phyloP scores from a whole-genome alignment of 2,888 invertebrate species.

The Drosophila gaucha region DNA sequence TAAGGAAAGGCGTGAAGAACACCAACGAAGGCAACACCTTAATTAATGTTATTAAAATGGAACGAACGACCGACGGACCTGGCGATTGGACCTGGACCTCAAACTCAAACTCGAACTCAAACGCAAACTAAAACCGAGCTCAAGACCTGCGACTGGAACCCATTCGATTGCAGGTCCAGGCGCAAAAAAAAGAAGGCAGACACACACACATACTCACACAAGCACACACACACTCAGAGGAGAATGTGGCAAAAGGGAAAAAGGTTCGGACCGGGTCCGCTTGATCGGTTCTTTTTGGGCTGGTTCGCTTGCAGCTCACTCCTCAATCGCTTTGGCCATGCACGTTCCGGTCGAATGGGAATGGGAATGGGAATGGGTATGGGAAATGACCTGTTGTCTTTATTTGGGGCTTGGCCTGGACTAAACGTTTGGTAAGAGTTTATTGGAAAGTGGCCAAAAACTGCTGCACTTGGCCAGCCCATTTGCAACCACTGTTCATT shows the following conservation, averaged over 20 bases:
- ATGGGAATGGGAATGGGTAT: slow-evolving; percentile 28
- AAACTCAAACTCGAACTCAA: slow-evolving; percentile 46
- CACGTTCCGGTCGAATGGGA: slow-evolving; percentile 39
- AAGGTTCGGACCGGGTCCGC: slow-evolving; percentile 44
- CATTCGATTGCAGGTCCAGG: slow-evolving; percentile 52
- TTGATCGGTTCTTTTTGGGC: slow-evolving; percentile 52
- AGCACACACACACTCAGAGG: slow-evolving; percentile 18
- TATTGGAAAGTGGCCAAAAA: slow-evolving; percentile 49
- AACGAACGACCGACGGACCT: slow-evolving; percentile 74
- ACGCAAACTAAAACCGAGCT: slow-evolving; percentile 30
- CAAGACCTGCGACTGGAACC: slow-evolving; percentile 30
- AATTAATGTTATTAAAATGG: slow-evolving; percentile 85
- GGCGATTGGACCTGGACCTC: slow-evolving; percentile 64
- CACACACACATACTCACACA: slow-evolving; percentile 24
- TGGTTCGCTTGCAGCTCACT: slow-evolving; percentile 42
- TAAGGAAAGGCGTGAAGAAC: slow-evolving; percentile 85
- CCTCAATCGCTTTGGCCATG: slow-evolving; percentile 61
- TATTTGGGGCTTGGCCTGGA: slow-evolving; percentile 52
- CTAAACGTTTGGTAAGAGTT: slow-evolving; percentile 46
- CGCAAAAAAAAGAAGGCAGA: slow-evolving; percentile 48
- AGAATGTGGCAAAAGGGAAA: slow-evolving; percentile 61
- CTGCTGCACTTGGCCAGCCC: slow-evolving; percentile 18
- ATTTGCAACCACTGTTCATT: slow-evolving; percentile 18
- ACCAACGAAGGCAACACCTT: slow-evolving; percentile 85
- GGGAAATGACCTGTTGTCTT: slow-evolving; percentile 61